Conservation (phyloP, 2,113 vertebrate genomes). For the Chrysemys picta region DNA sequence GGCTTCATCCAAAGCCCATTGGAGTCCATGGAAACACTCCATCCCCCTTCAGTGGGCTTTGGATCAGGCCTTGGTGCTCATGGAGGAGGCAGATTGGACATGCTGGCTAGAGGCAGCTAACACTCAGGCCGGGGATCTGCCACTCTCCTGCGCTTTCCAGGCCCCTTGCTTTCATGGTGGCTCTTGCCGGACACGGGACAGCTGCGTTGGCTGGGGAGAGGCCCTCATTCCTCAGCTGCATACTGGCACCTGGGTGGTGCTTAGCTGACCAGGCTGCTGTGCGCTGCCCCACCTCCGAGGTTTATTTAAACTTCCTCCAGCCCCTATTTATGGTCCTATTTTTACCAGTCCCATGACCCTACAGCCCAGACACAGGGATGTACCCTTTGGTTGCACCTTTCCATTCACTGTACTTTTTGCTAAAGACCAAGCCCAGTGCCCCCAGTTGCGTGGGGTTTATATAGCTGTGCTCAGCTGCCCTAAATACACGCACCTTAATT, state of each 20-base stretch:
- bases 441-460: not conserved
- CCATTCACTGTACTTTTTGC: not conserved
- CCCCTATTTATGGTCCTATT: rapidly evolving
- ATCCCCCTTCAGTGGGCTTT: no score
- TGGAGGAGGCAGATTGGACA: no score
- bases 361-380: rapidly evolving
- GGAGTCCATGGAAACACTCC: no score
- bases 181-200: not conserved
- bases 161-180: not conserved
- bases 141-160: not conserved
- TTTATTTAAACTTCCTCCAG: not conserved
- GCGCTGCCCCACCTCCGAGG: rapidly evolving
- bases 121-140: not conserved
- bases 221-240: not conserved
- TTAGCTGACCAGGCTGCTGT: rapidly evolving
- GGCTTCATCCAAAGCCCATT: no score
- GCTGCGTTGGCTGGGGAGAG: not conserved
- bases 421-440: constrained; percentile 6
- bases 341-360: not conserved
- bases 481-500: constrained; percentile 17
- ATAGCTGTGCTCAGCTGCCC: constrained; percentile 18
- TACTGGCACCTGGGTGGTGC: rapidly evolving
- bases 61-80: no score
- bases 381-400: not conserved
- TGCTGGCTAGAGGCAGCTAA: no score